Evolutionary conservation across 1,140 invertebrate species (phyloP).

Genomic region (Orchestia grillus): DNA sequence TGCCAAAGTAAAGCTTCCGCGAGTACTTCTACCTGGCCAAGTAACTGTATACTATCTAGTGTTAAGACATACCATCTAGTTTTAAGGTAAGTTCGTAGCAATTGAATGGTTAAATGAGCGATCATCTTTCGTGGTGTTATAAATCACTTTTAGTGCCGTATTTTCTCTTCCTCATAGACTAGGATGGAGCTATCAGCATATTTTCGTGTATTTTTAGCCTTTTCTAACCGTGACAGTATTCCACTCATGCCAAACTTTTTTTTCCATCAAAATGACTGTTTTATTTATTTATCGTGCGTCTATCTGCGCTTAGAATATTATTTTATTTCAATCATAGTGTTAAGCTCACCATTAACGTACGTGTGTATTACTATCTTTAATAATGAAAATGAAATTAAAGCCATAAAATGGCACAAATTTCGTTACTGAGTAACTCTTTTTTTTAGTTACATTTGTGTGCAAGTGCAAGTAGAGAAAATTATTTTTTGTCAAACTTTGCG

Average conservation of each 20-base stretch:
- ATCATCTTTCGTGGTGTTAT: background rate
- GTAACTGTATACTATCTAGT: constrained; percentile 1
- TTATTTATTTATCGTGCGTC: background rate
- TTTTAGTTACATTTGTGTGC: too few relatives aligned
- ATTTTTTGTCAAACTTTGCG: too few relatives aligned
- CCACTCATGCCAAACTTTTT: background rate
- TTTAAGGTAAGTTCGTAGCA: background rate
- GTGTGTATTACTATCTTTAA: background rate
- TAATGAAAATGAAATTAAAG: background rate
- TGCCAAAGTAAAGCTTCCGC: background rate
- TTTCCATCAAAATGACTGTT: background rate
- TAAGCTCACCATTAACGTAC: background rate
- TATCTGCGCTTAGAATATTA: background rate
- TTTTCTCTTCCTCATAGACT: background rate
- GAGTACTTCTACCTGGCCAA: background rate
- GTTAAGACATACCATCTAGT: background rate
- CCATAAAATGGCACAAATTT: too few relatives aligned
- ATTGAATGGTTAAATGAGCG: background rate
- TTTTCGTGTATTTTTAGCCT: background rate
- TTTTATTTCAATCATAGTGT: background rate
- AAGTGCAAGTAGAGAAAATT: too few relatives aligned
- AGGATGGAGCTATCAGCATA: background rate
- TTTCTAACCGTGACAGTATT: background rate
- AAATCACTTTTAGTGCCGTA: background rate
- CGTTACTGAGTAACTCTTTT: too few relatives aligned